These are phyloP conservation scores for Halocynthia roretzi DNA, from an alignment of 23 tunicate genomes.

Conservation along the genomic window DNA sequence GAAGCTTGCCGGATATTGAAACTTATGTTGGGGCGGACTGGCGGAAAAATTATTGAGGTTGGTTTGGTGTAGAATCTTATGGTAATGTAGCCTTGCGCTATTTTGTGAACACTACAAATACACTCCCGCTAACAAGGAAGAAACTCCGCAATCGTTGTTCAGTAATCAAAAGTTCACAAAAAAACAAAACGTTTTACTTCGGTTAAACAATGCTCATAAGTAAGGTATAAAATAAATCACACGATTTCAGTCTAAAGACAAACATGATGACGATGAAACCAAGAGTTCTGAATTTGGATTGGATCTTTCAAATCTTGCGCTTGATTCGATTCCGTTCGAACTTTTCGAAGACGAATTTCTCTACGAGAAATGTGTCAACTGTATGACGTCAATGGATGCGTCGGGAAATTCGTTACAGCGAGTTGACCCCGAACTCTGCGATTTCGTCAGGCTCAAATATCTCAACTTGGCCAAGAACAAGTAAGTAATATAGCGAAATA, in stretches of 20 bases:
- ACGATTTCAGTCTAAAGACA: too few species aligned
- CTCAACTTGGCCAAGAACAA: slow-evolving; percentile 63
- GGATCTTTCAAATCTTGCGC: slow-evolving; percentile 26
- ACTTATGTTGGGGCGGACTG: slow-evolving; percentile 32
- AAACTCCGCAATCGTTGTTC: too few species aligned
- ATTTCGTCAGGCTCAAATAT: slow-evolving; percentile 39
- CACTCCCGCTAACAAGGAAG: too few species aligned
- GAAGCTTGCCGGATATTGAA: slow-evolving; percentile 65
- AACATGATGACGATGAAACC: too few species aligned
- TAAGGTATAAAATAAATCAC: too few species aligned
- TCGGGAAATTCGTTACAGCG: slow-evolving; percentile 48
- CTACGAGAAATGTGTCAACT: slow-evolving; percentile 52
- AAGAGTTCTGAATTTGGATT: slow-evolving; percentile 14
- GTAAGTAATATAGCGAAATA: slow-evolving; percentile 19
- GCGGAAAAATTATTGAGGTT: slow-evolving; percentile 33
- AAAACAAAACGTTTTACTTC: too few species aligned
- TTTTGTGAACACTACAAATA: too few species aligned
- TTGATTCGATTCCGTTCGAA: slow-evolving; percentile 57
- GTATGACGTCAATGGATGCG: slow-evolving; percentile 39
- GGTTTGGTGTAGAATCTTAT: neutral
- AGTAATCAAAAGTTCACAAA: too few species aligned
- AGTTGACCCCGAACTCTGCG: slow-evolving; percentile 64
- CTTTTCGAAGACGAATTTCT: slow-evolving; percentile 89
- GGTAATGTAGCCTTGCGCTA: too few species aligned
- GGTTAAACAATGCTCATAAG: too few species aligned